These are phyloP conservation scores for Crotophaga sulcirostris DNA, from an alignment of 2,113 vertebrate genomes.

Conservation along the genomic window DNA sequence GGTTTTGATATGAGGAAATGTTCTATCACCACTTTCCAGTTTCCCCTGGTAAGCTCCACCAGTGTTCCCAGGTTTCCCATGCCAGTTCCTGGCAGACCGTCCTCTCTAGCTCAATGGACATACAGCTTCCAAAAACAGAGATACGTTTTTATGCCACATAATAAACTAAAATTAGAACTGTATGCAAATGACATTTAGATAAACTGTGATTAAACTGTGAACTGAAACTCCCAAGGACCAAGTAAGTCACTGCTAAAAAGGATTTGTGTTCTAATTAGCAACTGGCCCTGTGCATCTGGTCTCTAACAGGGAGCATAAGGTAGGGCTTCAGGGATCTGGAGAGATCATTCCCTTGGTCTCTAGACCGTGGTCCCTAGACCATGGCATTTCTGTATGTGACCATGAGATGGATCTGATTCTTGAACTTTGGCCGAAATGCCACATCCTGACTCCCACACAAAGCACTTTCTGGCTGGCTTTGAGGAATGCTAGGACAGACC, in stretches of 20 bases:
- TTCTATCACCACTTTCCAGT: not conserved
- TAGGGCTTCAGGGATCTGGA: not conserved
- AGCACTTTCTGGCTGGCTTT: not conserved
- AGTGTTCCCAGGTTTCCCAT: not conserved
- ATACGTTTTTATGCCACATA: not conserved
- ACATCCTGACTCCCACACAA: not conserved
- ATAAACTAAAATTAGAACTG: not conserved
- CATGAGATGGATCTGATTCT: not conserved
- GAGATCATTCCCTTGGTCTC: rapidly evolving
- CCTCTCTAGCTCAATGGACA: not conserved
- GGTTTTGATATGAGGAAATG: not conserved
- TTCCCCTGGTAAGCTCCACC: not conserved
- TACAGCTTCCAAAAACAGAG: not conserved
- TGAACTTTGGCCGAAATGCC: not conserved
- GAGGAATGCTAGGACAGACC: not conserved
- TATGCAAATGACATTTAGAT: not conserved
- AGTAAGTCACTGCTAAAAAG: not conserved
- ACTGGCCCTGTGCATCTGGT: not conserved
- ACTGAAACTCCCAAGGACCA: not conserved
- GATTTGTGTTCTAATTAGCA: not conserved
- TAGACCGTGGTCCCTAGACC: too few species aligned
- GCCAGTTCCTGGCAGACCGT: not conserved
- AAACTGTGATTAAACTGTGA: not conserved
- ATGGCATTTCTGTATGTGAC: not conserved
- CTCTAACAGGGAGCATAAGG: not conserved